Evolutionary conservation across 2,113 vertebrate genomes (phyloP).

Genomic region (Aldabrachelys gigantea): DNA sequence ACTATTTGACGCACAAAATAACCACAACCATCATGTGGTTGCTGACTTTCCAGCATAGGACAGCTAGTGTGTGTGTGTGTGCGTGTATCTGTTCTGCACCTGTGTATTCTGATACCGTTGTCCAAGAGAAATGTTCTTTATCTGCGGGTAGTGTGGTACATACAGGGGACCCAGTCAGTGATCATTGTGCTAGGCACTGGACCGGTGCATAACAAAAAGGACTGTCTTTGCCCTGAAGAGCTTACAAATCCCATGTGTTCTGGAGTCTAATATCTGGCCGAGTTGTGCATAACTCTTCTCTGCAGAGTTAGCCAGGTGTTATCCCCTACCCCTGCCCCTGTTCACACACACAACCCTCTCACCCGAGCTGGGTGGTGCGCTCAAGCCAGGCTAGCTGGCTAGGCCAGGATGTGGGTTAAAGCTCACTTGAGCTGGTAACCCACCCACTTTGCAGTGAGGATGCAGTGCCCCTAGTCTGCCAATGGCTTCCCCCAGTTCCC

Average conservation of each 20-base stretch:
- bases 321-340: not conserved
- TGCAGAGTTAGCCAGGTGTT: not conserved
- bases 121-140: not conserved
- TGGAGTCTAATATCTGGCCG: not conserved
- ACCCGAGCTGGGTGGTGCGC: not conserved
- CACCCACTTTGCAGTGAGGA: not conserved
- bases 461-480: not conserved
- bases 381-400: not conserved
- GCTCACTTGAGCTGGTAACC: not conserved
- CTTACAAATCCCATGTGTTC: not conserved
- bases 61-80: no score
- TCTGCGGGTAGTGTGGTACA: not conserved
- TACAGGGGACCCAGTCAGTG: not conserved
- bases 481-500: not conserved
- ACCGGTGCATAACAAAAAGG: not conserved
- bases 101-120: no score
- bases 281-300: not conserved
- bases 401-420: not conserved
- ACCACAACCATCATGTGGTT: not conserved
- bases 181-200: not conserved
- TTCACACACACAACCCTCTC: not conserved
- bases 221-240: not conserved
- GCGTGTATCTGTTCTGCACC: no score
- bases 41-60: not conserved
- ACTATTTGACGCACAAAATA: not conserved